These are phyloP conservation scores for Dendrocincla fuliginosa DNA, from an alignment of 2,797 vertebrate species.

Conservation along the genomic window DNA sequence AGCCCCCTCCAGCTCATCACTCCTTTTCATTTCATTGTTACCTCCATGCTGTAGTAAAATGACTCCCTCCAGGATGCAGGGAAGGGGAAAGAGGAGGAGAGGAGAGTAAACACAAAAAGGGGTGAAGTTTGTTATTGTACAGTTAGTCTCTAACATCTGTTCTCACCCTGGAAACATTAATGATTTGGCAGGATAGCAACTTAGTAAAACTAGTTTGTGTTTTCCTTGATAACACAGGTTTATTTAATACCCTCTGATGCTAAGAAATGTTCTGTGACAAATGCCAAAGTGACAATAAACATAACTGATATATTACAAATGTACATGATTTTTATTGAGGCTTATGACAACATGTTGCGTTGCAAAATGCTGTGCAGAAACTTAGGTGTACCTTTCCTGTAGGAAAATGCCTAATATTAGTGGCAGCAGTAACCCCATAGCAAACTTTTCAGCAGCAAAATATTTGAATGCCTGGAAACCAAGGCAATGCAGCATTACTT, in stretches of 20 bases:
- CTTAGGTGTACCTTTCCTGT: background rate
- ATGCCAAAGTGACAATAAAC: background rate
- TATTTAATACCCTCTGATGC: background rate
- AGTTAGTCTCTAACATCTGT: background rate
- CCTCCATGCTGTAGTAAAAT: background rate
- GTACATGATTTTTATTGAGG: background rate
- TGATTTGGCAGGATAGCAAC: background rate
- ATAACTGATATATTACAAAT: background rate
- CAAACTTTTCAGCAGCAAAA: slow-evolving; percentile 4
- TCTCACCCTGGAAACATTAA: background rate
- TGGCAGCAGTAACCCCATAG: background rate
- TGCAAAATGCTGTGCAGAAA: background rate
- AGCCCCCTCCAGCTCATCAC: slow-evolving; percentile 53
- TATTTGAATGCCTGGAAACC: background rate
- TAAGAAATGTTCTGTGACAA: background rate
- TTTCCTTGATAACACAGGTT: background rate
- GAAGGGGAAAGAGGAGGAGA: background rate
- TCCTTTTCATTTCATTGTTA: slow-evolving; percentile 62
- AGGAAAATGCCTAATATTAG: background rate
- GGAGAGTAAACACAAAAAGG: background rate
- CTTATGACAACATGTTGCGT: background rate
- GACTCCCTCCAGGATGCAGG: background rate
- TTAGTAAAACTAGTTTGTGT: background rate
- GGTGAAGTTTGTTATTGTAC: background rate
- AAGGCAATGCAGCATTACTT: background rate